Base-by-base conservation (phyloP, 2,797 vertebrate genomes). In the Anolis apletophallus region DNA sequence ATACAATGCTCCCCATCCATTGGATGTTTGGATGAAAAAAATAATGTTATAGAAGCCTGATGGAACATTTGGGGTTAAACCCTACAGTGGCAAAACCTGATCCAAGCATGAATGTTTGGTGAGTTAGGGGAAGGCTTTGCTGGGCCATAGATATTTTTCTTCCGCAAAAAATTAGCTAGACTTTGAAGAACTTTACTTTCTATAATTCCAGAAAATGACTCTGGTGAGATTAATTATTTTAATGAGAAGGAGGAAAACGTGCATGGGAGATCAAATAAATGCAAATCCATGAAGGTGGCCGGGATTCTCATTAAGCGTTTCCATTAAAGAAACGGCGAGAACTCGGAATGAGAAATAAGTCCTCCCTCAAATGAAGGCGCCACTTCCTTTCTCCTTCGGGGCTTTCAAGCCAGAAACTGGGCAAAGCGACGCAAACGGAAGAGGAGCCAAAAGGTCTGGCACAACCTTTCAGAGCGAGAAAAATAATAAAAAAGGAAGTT, bases 191-290 rank as follows among this genome's bases (percentile, higher is more conserved):
- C 64, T 88, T 91, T 68, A 85, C 82, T 88, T 90, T 89, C 89
- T 85, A 59, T 52, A 91, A 95, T 94, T 91, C 89, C 86, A 84
- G 71, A 87, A 83, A 86, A 91, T 79, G 88, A 93, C 92, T 94
- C 89, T 29, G 93, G 88, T 90, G 91, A 91, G 90, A 93, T 93
- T 93, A 93, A 93, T 93, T 92, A 93, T 93, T 93, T 93, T 88
- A 93, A 86, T 68, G 82, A 80, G 91, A 90, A 89, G 14, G 76
- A 85, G 92, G 88, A 82, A 71, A 91, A 80, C 71, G 71, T 1
- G 0, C 21, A 83, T 59, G 68, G 87, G 52, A 93, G 94, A 94
- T 94, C 80, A 93, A 92, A 93, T 55, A 75, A 87, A 83, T 34
- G 26, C 83, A 85, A 57, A 90, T 7, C 40, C 74, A 23, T 23